These are phyloP conservation scores for Bubo bubo DNA, from an alignment of 2,113 vertebrate species.

Conservation along the genomic window DNA sequence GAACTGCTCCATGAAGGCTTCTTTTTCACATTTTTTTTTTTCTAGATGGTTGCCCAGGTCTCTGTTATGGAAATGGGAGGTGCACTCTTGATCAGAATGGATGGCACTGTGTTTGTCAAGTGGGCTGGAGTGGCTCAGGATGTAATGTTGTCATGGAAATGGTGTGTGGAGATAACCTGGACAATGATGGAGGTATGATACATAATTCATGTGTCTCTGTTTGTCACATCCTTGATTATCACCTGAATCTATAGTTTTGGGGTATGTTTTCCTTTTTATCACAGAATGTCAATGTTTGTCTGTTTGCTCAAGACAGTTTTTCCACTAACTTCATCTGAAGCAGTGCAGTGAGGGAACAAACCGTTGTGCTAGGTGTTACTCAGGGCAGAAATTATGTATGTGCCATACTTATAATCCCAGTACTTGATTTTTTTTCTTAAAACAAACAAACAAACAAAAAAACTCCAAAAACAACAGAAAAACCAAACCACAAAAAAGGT, in stretches of 20 bases:
- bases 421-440: background rate
- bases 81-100: conserved; percentile 98
- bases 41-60: conserved; percentile 92
- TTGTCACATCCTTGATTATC: background rate
- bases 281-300: background rate
- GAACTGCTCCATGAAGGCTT: background rate
- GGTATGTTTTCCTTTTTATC: conserved; percentile 14
- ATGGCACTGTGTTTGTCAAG: conserved; percentile 97
- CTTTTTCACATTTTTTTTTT: conserved; percentile 29
- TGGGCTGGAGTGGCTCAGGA: conserved; percentile 94
- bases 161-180: conserved; percentile 92
- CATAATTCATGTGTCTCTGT: background rate
- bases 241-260: background rate
- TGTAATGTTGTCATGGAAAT: conserved; percentile 98
- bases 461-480: background rate
- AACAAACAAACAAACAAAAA: background rate
- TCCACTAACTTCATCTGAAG: background rate
- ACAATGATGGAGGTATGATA: conserved; percentile 94
- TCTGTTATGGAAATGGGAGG: conserved; percentile 95
- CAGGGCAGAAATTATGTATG: background rate
- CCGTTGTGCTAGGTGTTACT: background rate
- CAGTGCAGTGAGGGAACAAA: background rate
- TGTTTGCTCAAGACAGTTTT: background rate
- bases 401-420: background rate
- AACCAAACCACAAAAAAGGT: no score